phyloP scores from a whole-genome alignment of 1,140 invertebrate species.

The Campodea augens region DNA sequence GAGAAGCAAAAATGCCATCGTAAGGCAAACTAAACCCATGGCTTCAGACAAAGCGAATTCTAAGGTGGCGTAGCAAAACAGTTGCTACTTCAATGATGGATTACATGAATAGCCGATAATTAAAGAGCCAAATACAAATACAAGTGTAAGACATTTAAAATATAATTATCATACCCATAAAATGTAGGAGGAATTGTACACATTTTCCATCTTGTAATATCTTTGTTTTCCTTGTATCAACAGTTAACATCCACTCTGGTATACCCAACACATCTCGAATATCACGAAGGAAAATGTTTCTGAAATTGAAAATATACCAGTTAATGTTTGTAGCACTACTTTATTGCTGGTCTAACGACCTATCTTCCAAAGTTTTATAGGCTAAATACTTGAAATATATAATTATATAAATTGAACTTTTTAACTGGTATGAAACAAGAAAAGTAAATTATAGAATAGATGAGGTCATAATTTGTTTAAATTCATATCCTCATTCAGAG shows the following conservation, averaged over 20 bases:
- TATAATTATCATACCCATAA: constrained; percentile 37
- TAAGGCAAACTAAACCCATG: no score
- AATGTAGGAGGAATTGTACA: constrained; percentile 72
- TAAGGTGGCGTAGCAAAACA: not conserved
- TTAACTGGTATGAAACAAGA: not conserved
- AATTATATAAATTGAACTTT: not conserved
- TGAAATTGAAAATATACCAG: constrained; percentile 20
- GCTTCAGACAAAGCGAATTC: not conserved
- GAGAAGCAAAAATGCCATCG: no score
- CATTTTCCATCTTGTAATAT: constrained; percentile 55
- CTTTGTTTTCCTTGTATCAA: constrained; percentile 61
- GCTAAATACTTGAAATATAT: not conserved
- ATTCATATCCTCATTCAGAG: no score
- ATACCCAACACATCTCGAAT: constrained; percentile 61
- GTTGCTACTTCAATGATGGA: no score
- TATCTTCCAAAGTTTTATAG: not conserved
- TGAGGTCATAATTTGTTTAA: not conserved
- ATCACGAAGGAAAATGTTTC: constrained; percentile 66
- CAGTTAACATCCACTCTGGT: constrained; percentile 72
- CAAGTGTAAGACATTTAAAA: not conserved
- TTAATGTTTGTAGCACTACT: not conserved
- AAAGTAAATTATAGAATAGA: not conserved
- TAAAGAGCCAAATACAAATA: not conserved
- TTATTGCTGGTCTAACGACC: not conserved
- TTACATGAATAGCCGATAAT: not conserved